These are phyloP conservation scores for Andrena hattorfiana DNA, from an alignment of 2,888 invertebrate genomes.

Conservation along the genomic window DNA sequence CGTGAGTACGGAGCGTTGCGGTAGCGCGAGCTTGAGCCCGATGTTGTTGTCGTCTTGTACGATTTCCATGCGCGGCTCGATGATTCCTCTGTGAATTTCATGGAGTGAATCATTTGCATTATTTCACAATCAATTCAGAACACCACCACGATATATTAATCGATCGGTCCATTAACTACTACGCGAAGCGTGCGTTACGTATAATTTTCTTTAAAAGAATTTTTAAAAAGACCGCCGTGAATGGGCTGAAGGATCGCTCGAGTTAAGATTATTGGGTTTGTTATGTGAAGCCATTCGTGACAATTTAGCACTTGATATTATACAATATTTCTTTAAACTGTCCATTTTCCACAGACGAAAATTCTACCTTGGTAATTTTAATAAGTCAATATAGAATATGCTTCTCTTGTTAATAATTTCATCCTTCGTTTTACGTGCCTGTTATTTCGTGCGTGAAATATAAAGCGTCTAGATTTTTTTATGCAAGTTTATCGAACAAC, in stretches of 20 bases:
- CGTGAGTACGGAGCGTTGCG: conserved; percentile 87
- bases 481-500: conserved; percentile 7
- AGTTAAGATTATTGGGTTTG: conserved; percentile 23
- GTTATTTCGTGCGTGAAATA: conserved; percentile 23
- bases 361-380: conserved; percentile 12
- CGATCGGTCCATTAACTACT: conserved; percentile 28
- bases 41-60: conserved; percentile 86
- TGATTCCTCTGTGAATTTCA: conserved; percentile 86
- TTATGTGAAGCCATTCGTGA: conserved; percentile 46
- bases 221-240: background rate
- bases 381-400: background rate
- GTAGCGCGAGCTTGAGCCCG: conserved; percentile 87
- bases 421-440: conserved; percentile 13
- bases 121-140: conserved; percentile 38
- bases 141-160: conserved; percentile 36
- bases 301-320: conserved; percentile 47
- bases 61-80: conserved; percentile 87
- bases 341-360: background rate
- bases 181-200: conserved; percentile 42
- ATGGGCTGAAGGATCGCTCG: conserved; percentile 16
- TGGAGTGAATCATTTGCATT: conserved; percentile 78
- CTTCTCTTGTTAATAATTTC: background rate
- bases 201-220: conserved; percentile 24
- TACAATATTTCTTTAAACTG: conserved; percentile 15
- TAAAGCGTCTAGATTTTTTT: conserved; percentile 14